phyloP scores from a whole-genome alignment of 2,797 vertebrate species.

The Coregonus ussuriensis region DNA sequence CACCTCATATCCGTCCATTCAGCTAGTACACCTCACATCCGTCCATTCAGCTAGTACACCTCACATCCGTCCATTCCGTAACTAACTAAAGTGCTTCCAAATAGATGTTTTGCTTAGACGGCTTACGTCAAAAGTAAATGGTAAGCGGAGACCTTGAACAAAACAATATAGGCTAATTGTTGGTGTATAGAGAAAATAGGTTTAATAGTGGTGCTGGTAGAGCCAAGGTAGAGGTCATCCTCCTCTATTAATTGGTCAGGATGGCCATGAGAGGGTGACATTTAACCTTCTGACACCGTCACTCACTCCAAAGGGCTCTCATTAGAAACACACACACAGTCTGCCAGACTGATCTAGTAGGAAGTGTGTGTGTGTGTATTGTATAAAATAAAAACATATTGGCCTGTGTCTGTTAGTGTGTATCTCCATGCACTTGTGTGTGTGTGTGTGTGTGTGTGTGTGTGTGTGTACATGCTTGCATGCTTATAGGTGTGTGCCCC shows the following conservation, averaged over 20 bases:
- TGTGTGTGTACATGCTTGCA: background rate
- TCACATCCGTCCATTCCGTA: background rate
- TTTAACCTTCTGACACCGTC: conserved; percentile 18
- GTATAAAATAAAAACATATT: too few species aligned
- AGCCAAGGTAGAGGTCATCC: background rate
- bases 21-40: too few species aligned
- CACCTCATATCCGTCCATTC: background rate
- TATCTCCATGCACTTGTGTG: background rate
- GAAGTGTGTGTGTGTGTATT: background rate
- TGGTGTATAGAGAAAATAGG: background rate
- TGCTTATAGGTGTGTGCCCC: background rate
- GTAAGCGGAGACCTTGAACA: background rate
- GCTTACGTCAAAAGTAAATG: background rate
- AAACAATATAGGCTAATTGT: background rate
- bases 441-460: background rate
- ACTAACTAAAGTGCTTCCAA: background rate
- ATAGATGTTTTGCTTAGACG: background rate
- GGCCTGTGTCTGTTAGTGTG: too few species aligned
- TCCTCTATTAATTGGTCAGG: conserved; percentile 5
- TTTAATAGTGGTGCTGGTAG: background rate
- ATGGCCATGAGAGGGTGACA: background rate
- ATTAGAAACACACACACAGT: conserved; percentile 15
- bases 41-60: background rate
- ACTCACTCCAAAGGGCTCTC: conserved; percentile 2
- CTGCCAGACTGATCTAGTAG: too few species aligned